Evolutionary conservation across 2,888 invertebrate species (phyloP).

Genomic region (Drosophila stalkeri): DNA sequence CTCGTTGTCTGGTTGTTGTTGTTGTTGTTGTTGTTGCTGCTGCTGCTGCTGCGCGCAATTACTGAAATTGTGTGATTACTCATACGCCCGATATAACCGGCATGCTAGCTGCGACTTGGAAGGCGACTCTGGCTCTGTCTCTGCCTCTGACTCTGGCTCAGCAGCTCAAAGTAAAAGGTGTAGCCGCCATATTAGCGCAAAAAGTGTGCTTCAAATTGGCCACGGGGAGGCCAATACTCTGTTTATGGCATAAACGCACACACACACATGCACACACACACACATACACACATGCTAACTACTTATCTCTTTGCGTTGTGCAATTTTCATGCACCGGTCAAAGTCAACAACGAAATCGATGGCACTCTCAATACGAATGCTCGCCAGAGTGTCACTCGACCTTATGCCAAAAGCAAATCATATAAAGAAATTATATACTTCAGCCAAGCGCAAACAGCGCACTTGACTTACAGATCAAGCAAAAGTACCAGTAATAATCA

Average conservation of each 20-base stretch:
- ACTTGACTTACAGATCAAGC: slow-evolving; percentile 1
- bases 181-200: slow-evolving; percentile 75
- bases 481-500: not conserved
- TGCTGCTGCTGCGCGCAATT: slow-evolving; percentile 68
- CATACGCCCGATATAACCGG: slow-evolving; percentile 81
- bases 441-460: slow-evolving; percentile 11
- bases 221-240: slow-evolving; percentile 76
- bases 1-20: slow-evolving; percentile 45
- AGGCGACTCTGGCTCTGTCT: slow-evolving; percentile 8
- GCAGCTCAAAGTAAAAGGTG: slow-evolving; percentile 71
- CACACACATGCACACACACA: not conserved
- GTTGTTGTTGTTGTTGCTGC: slow-evolving; percentile 31
- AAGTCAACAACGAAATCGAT: slow-evolving; percentile 68
- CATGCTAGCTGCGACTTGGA: slow-evolving; percentile 58
- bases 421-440: slow-evolving; percentile 72
- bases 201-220: slow-evolving; percentile 79
- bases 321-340: slow-evolving; percentile 72
- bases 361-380: slow-evolving; percentile 41
- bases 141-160: slow-evolving; percentile 3
- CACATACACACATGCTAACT: slow-evolving; percentile 12
- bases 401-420: slow-evolving; percentile 54
- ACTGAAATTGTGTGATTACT: slow-evolving; percentile 79
- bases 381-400: slow-evolving; percentile 76
- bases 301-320: slow-evolving; percentile 48
- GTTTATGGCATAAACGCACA: slow-evolving; percentile 61